A percentile compares a stretch with the other conserved stretches of the same genome.
Evolutionary conservation across 35 echinoderm and acorn worm genomes (phyloP).

Genomic region (Heliocidaris tuberculata): DNA sequence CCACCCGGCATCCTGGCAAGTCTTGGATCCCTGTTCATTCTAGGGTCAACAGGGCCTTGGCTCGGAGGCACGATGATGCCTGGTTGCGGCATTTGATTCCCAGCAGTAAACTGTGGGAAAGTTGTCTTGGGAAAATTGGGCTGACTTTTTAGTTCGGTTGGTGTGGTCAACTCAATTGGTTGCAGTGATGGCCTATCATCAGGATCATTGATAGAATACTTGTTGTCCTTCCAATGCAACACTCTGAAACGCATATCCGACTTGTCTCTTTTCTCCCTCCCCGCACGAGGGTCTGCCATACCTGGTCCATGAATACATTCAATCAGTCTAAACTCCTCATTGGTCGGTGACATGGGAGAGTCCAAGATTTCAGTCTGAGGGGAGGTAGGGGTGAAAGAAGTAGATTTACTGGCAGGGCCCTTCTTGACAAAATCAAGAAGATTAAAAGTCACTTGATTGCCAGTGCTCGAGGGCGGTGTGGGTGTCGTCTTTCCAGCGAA

Average conservation of each 20-base stretch:
- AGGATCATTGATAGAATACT: conserved; percentile 70
- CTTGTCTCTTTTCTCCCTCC: conserved; percentile 66
- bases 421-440: conserved; percentile 72
- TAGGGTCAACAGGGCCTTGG: conserved; percentile 68
- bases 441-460: conserved; percentile 51
- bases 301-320: conserved; percentile 64
- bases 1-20: conserved; percentile 35
- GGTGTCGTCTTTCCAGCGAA: conserved; percentile 47
- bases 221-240: conserved; percentile 76
- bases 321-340: conserved; percentile 63
- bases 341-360: conserved; percentile 41
- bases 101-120: neutral
- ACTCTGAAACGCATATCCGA: conserved; percentile 71
- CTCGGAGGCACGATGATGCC: conserved; percentile 31
- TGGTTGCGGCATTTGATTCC: conserved; percentile 32
- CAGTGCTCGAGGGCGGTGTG: neutral
- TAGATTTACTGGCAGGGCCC: neutral
- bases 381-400: neutral
- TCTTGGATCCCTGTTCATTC: conserved; percentile 64
- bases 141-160: conserved; percentile 74
- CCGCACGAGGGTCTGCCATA: conserved; percentile 68
- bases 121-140: conserved; percentile 46
- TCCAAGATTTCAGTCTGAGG: conserved; percentile 31
- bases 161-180: conserved; percentile 79
- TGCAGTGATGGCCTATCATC: conserved; percentile 70